A percentile compares a stretch with the other conserved stretches of the same genome.
These are phyloP conservation scores for Drosophila teissieri DNA, from an alignment of 1,140 invertebrate species.

Conservation along the genomic window DNA sequence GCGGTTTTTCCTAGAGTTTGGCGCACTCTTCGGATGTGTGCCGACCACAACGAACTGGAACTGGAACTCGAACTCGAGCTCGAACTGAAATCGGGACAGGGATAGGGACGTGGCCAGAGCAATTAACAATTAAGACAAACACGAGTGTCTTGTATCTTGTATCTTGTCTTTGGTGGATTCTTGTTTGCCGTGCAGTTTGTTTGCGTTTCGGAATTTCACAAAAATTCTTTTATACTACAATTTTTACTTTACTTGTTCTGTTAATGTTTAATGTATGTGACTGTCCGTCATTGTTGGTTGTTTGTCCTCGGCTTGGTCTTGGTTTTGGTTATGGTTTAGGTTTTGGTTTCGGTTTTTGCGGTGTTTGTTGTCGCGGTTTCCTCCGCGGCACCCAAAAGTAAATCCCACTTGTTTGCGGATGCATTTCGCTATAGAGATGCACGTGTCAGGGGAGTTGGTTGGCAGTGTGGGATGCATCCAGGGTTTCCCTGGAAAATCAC, in stretches of 20 bases:
- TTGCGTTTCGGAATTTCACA: constrained; percentile 77
- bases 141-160: constrained; percentile 54
- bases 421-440: constrained; percentile 55
- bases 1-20: constrained; percentile 59
- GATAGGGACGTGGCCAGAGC: constrained; percentile 43
- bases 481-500: constrained; percentile 49
- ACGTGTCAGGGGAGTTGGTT: constrained; percentile 53
- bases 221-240: constrained; percentile 76
- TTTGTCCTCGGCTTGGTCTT: constrained; percentile 34
- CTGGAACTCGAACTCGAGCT: constrained; percentile 13
- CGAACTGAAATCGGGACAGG: not conserved
- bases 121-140: constrained; percentile 65
- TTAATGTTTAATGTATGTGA: constrained; percentile 68
- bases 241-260: constrained; percentile 48
- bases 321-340: constrained; percentile 39
- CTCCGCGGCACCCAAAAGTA: constrained; percentile 54
- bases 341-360: constrained; percentile 57
- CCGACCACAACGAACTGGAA: constrained; percentile 17
- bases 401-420: constrained; percentile 60
- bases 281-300: constrained; percentile 34
- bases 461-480: constrained; percentile 15
- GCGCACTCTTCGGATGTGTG: constrained; percentile 41
- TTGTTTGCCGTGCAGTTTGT: constrained; percentile 58
- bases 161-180: constrained; percentile 55
- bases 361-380: constrained; percentile 74